Evolutionary conservation across 1,140 invertebrate species (phyloP).

Genomic region (Microplitis mediator): DNA sequence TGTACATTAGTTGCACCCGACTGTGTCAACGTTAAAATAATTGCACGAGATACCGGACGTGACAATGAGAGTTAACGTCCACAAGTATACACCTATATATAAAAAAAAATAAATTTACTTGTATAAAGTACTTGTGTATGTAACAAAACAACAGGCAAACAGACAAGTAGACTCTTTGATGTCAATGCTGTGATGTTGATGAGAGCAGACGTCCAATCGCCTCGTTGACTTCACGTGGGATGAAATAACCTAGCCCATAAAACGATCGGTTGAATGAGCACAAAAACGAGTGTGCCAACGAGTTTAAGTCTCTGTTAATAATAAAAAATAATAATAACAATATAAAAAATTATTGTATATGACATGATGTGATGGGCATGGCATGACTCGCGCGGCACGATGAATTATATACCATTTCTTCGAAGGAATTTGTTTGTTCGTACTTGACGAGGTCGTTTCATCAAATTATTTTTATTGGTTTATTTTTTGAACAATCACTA

Average conservation of each 20-base stretch:
- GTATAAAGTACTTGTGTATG: background rate
- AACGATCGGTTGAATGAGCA: background rate
- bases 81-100: background rate
- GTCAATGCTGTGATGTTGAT: background rate
- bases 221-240: constrained; percentile 8
- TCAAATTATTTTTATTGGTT: background rate
- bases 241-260: background rate
- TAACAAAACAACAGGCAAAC: background rate
- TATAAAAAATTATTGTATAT: too few relatives aligned
- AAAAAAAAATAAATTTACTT: too few relatives aligned
- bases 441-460: background rate
- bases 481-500: too few relatives aligned
- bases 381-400: background rate
- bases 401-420: background rate
- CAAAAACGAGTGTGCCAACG: background rate
- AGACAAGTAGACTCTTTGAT: background rate
- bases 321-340: background rate
- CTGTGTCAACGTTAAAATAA: background rate
- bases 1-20: background rate
- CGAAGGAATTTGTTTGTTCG: constrained; percentile 7
- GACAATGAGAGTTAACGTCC: background rate
- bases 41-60: constrained; percentile 2
- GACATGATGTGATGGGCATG: too few relatives aligned
- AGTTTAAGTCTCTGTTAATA: background rate
- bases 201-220: constrained; percentile 1